Evolutionary conservation across 2,888 invertebrate species (phyloP).

Genomic region (Stenchaetothrips biformis): DNA sequence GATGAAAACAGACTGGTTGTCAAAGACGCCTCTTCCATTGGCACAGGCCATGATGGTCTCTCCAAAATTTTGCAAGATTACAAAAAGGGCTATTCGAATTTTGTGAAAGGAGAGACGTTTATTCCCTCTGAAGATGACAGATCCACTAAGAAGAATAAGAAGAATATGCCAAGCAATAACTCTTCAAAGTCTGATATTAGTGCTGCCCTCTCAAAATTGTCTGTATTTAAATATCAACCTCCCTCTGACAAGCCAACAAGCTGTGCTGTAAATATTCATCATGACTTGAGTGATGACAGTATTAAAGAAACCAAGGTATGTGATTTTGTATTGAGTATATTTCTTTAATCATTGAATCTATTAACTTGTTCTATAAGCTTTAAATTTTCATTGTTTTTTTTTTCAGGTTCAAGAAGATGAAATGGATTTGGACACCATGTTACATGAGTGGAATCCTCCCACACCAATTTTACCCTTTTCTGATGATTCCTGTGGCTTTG

Average conservation of each 20-base stretch:
- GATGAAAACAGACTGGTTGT: too few relatives aligned
- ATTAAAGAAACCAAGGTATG: neutral
- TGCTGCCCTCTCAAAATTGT: too few relatives aligned
- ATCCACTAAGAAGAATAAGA: neutral
- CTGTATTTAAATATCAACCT: too few relatives aligned
- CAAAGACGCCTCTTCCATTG: neutral
- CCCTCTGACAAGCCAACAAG: too few relatives aligned
- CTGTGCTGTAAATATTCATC: too few relatives aligned
- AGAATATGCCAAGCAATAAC: too few relatives aligned
- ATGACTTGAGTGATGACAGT: too few relatives aligned
- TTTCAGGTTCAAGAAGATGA: neutral
- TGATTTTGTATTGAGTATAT: neutral
- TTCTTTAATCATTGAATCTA: neutral
- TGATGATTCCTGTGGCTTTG: neutral
- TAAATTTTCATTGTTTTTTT: neutral
- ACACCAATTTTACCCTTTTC: neutral
- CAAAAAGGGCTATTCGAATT: neutral
- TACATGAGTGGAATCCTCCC: neutral
- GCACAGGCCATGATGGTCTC: neutral
- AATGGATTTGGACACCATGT: neutral
- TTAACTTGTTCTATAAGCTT: neutral
- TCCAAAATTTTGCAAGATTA: neutral
- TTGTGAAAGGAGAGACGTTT: neutral
- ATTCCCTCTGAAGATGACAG: neutral
- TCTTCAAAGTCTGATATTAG: too few relatives aligned